A percentile compares a stretch with the other conserved stretches of the same genome.
Conservation (phyloP, 2,113 vertebrate species). For the Trematocara zebra region DNA sequence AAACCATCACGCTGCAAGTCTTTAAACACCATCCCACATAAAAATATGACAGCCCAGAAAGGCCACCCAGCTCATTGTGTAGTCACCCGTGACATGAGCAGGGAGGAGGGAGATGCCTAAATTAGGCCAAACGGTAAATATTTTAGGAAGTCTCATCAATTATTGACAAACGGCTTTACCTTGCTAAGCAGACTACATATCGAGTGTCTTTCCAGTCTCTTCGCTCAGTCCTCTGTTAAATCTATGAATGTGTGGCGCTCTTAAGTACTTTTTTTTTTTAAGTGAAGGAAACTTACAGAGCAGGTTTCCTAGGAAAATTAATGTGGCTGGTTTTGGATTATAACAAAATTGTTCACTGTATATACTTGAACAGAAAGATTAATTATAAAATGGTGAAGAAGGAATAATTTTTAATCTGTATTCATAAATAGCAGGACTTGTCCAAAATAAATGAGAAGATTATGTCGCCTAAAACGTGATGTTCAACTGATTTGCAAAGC, state of each 20-base stretch:
- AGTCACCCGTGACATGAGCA: slow-evolving; percentile 41
- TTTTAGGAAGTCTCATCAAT: slow-evolving; percentile 75
- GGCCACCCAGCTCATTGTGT: slow-evolving; percentile 17
- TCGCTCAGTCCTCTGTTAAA: neutral
- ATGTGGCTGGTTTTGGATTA: neutral
- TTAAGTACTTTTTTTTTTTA: neutral
- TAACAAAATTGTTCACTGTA: neutral
- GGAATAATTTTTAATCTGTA: neutral
- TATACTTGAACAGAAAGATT: neutral
- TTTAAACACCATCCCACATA: neutral
- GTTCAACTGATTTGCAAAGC: neutral
- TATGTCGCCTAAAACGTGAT: neutral
- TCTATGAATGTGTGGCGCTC: neutral
- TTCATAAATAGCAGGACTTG: neutral
- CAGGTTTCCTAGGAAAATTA: neutral
- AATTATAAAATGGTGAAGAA: neutral
- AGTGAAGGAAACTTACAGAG: neutral
- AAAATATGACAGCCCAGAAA: neutral
- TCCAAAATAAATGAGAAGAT: slow-evolving; percentile 9
- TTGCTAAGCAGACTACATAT: slow-evolving; percentile 66
- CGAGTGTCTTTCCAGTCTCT: slow-evolving; percentile 65
- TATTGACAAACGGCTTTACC: slow-evolving; percentile 72
- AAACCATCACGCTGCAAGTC: neutral
- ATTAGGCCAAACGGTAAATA: slow-evolving; percentile 77
- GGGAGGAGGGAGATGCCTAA: slow-evolving; percentile 51